Evolutionary conservation across 2,113 vertebrate genomes (phyloP).

Genomic region (Coptodon bakossiorum): DNA sequence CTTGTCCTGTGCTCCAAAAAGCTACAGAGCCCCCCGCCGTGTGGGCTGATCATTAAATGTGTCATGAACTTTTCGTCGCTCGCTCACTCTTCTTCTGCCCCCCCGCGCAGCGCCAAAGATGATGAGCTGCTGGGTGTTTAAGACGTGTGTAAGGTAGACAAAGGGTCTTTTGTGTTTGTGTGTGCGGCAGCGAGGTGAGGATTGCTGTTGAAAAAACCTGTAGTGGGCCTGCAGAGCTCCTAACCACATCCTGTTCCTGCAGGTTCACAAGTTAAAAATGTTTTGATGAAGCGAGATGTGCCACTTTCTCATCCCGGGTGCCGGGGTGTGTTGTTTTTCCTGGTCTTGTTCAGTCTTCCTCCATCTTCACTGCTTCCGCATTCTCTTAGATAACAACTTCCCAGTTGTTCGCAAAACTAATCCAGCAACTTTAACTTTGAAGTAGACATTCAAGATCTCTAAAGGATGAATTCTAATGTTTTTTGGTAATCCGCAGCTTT

Average conservation of each 20-base stretch:
- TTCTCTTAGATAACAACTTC: neutral
- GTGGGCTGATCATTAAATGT: neutral
- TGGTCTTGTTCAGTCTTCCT: neutral
- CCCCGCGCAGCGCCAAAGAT: neutral
- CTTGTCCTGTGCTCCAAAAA: neutral
- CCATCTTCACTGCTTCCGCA: neutral
- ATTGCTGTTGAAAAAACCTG: conserved; percentile 9
- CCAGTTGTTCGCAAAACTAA: rapidly evolving
- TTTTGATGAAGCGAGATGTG: conserved; percentile 1
- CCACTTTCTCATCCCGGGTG: neutral
- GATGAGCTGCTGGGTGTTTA: neutral
- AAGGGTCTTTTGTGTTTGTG: neutral
- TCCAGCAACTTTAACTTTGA: neutral
- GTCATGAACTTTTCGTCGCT: neutral
- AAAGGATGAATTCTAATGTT: neutral
- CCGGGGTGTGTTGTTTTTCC: neutral
- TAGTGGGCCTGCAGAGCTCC: neutral
- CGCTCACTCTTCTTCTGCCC: neutral
- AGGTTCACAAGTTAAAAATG: conserved; percentile 21
- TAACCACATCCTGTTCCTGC: conserved; percentile 16
- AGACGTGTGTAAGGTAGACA: neutral
- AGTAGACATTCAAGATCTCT: neutral
- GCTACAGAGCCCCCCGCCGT: rapidly evolving
- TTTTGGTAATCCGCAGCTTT: neutral
- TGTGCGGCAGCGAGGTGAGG: neutral